Base-by-base conservation (phyloP, 64 coral and sea anemone genomes). In the Acropora yongei region DNA sequence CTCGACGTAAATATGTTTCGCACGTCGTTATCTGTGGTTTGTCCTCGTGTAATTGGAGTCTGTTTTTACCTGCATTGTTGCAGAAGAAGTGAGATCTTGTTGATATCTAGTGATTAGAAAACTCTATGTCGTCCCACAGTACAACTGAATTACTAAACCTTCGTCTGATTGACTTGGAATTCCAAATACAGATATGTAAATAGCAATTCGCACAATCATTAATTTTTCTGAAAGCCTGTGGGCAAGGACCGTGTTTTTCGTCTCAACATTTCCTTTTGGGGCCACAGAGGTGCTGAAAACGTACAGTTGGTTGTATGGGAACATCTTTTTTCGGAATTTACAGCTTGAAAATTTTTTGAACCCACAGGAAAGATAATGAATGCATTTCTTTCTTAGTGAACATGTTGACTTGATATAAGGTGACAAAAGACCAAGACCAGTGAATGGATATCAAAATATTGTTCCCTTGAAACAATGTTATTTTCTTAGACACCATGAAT, bases 131-230 rank as follows among this genome's bases (percentile, higher is more conserved):
- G 17, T 12, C 63, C 49, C 48, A 65, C 16, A 8, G 19, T 55
- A 10, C 6, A 55, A 55, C 5, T 55, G 6, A 55, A 5, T 7
- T 7, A 55, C 10, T 7, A 55, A 55, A 55, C 4, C 5, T 55
- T 55, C 6, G 30, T 30, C 30, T 30, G 30, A 30, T 13, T 18
- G 65, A 13, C 13, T 45, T 17, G 11, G 44, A 71, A 39, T 71
- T 71, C 17, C n/a, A 20, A 8, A 61, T 68, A 71, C 68, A 7
- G 41, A 71, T 85, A 72, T 49, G 65, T 85, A 85, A 85, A 85
- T 85, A 85, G 9, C 48, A 19, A 18, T 18, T 71, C 44, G 20
- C 18, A 71, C 7, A 47, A 65, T 85, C 65, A 85, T 65, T 72
- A 45, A 6, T 7, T 47, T 76, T 43, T 44, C 10, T 2, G 4